Conservation (phyloP, 2,888 invertebrate genomes). For the Gnatocerus cornutus region DNA sequence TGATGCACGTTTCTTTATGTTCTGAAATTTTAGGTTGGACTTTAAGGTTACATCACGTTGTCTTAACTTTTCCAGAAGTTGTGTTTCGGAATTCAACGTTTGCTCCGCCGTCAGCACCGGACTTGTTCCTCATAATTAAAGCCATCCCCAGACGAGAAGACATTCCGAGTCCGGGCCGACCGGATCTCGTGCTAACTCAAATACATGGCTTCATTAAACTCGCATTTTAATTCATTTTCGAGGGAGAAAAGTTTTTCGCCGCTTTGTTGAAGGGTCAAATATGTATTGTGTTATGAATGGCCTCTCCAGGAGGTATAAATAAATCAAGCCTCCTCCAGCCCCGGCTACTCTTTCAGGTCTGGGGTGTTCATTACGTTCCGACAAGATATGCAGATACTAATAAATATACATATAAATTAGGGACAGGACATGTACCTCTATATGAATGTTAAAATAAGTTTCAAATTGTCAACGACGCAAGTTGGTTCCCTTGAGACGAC, state of each 20-base stretch:
- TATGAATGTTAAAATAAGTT: conserved; percentile 75
- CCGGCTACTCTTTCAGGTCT: conserved; percentile 43
- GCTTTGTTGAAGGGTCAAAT: conserved; percentile 55
- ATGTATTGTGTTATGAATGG: conserved; percentile 61
- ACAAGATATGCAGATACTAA: conserved; percentile 67
- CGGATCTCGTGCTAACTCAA: conserved; percentile 62
- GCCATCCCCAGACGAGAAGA: conserved; percentile 70
- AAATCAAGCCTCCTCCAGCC: conserved; percentile 55
- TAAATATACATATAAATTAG: conserved; percentile 73
- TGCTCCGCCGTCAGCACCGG: conserved; percentile 64
- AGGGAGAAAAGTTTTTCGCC: conserved; percentile 51
- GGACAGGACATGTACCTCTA: conserved; percentile 68
- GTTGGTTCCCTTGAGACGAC: conserved; percentile 69
- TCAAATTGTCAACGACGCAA: conserved; percentile 74
- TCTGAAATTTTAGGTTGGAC: no score
- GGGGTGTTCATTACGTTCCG: conserved; percentile 53
- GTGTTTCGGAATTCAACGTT: not conserved
- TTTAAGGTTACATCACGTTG: no score
- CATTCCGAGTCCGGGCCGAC: conserved; percentile 59
- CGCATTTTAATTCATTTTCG: conserved; percentile 68
- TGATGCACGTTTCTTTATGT: no score
- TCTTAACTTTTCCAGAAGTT: not conserved
- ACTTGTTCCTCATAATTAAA: conserved; percentile 80
- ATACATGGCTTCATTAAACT: conserved; percentile 68
- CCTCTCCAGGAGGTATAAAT: conserved; percentile 57